Evolutionary conservation across 2,797 vertebrate genomes (phyloP).

Genomic region (Pelochelys cantorii): DNA sequence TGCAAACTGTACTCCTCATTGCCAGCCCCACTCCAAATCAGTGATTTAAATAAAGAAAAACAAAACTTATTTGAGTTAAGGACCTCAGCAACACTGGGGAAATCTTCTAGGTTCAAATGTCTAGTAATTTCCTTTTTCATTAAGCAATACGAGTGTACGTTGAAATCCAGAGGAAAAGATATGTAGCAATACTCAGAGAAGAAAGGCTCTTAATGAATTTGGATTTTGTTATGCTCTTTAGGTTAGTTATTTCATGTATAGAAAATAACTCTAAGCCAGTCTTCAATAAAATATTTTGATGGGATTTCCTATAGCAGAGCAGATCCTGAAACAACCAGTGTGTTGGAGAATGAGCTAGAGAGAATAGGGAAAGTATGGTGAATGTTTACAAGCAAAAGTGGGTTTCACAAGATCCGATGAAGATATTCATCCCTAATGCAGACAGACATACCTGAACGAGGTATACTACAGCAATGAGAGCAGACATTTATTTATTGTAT

Average conservation of each 20-base stretch:
- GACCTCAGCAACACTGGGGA: too few species aligned
- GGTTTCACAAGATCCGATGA: background rate
- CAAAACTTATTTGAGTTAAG: too few species aligned
- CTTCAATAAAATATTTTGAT: background rate
- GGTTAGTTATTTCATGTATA: background rate
- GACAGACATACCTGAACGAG: background rate
- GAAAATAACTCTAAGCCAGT: background rate
- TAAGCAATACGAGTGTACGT: background rate
- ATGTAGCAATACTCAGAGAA: slow-evolving; percentile 43
- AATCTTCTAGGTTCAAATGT: background rate
- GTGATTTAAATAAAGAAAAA: too few species aligned
- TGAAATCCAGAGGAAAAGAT: slow-evolving; percentile 18
- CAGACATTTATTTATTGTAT: background rate
- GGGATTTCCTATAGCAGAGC: background rate
- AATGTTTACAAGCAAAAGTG: background rate
- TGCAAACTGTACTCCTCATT: too few species aligned
- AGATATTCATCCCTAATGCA: background rate
- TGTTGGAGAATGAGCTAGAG: slow-evolving; percentile 5
- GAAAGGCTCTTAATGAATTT: slow-evolving; percentile 40
- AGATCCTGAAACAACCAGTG: background rate
- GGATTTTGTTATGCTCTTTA: slow-evolving; percentile 39
- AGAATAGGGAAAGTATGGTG: background rate
- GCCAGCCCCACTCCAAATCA: too few species aligned
- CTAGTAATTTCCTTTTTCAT: background rate
- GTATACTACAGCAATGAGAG: background rate